Percentiles rank a stretch among this genome's conserved stretches.
phyloP scores from a whole-genome alignment of 2,113 vertebrate genomes.

The Hippocampus abdominalis region DNA sequence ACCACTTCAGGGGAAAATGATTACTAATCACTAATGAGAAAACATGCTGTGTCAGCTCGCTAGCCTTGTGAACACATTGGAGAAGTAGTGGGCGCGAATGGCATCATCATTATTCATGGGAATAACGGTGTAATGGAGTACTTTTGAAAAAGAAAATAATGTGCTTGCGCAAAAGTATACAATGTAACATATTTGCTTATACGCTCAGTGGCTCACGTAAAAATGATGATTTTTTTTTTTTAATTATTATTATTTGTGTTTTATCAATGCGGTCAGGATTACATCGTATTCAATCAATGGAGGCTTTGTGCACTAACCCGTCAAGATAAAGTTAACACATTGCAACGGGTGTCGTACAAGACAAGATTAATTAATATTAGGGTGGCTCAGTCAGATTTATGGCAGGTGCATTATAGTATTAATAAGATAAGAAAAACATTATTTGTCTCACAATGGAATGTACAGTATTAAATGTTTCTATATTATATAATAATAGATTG shows the following conservation, averaged over 20 bases:
- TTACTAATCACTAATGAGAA: slow-evolving; percentile 14
- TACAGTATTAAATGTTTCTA: neutral
- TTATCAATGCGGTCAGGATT: slow-evolving; percentile 24
- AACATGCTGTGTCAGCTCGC: slow-evolving; percentile 3
- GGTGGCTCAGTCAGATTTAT: too few relatives aligned
- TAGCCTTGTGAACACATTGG: neutral
- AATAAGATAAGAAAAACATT: too few relatives aligned
- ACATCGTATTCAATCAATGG: slow-evolving; percentile 31
- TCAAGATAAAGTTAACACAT: slow-evolving; percentile 41
- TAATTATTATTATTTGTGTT: slow-evolving; percentile 10
- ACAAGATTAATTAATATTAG: too few relatives aligned
- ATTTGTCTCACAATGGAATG: too few relatives aligned
- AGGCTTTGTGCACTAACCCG: slow-evolving; percentile 27
- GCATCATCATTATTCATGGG: neutral
- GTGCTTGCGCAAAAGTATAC: neutral
- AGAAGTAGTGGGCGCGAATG: neutral
- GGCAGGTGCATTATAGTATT: too few relatives aligned
- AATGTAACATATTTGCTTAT: neutral
- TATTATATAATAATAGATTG: too few relatives aligned
- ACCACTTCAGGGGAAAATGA: slow-evolving; percentile 1
- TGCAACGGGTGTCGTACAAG: too few relatives aligned
- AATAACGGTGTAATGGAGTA: neutral
- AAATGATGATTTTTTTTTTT: slow-evolving; percentile 4
- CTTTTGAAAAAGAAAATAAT: neutral
- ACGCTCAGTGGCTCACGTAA: neutral